Evolutionary conservation across 2,113 vertebrate species (phyloP).

Genomic region (Promerops cafer): DNA sequence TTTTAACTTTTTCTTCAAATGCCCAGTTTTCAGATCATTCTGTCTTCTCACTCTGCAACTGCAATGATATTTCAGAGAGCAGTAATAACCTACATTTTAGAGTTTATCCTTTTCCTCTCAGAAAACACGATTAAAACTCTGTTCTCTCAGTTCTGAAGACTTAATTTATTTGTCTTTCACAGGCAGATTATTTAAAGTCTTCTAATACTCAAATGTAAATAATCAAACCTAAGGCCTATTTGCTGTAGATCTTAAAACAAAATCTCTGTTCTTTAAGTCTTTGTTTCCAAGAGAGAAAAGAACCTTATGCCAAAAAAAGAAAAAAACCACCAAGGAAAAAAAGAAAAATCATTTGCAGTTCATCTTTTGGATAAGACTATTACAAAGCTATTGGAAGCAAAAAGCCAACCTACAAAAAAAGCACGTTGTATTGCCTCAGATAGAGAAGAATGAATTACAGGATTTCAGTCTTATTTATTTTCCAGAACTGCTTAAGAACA

Average conservation of each 20-base stretch:
- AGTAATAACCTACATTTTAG: background rate
- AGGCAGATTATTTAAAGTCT: background rate
- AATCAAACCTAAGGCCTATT: slow-evolving; percentile 17
- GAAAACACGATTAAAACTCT: background rate
- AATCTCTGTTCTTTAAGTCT: slow-evolving; percentile 7
- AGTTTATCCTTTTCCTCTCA: background rate
- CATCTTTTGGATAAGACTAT: slow-evolving; percentile 24
- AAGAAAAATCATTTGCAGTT: background rate
- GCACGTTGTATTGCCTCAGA: slow-evolving; percentile 9
- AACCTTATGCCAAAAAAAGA: background rate
- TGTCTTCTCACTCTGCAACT: background rate
- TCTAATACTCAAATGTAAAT: slow-evolving; percentile 36
- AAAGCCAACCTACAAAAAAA: background rate
- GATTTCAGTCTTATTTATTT: slow-evolving; percentile 2
- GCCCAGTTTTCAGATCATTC: background rate
- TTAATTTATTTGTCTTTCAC: slow-evolving; percentile 40
- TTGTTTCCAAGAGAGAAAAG: background rate
- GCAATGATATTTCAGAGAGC: background rate
- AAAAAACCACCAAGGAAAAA: accelerated
- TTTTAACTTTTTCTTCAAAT: background rate
- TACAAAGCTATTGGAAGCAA: slow-evolving; percentile 23
- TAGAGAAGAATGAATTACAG: background rate
- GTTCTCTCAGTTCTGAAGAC: background rate
- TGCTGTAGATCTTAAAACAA: slow-evolving; percentile 17
- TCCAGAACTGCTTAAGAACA: background rate